Evolutionary conservation across 2,888 invertebrate genomes (phyloP), one percentile per base, ranked within the genome.

Genomic region (Linyphia triangularis): DNA sequence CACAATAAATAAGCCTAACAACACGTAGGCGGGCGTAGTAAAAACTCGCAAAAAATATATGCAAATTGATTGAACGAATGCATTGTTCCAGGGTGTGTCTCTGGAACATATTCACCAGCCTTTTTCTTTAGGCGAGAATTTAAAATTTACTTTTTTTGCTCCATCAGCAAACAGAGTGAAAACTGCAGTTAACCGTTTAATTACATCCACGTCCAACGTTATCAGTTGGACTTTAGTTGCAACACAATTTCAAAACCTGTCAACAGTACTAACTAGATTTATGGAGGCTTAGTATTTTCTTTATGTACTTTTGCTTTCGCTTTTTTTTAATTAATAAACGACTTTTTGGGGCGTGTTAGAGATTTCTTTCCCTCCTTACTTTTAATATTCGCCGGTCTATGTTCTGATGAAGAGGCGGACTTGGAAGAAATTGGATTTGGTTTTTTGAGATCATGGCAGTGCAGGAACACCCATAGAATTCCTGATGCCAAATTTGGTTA

Each of bases 1-100:
- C 10, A n/a, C 67, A 19, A 22, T 67, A 33, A 67, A 30, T 13
- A 22, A 59, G 33, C 33, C 57, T 30, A 33, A 37, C 65, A 30
- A 30, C 1, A 28, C n/a, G 7, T 65, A 30, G 57, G 73, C 19
- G 30, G 59, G 73, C 28, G 73, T 10, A 19, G 10, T 10, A 30
- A 16, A 16, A 33, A 30, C 57, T 73, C 9, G 10, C 9, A 72
- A 40, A 72, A 73, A 57, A 59, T 24, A 73, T 59, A 73, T 73
- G 73, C 33, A 73, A 73, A 73, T 73, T 13, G 40, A 22, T 19
- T 10, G 28, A 43, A 72, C 28, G 19, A 28, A 73, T 57, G 59
- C 73, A 57, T 59, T 73, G 73, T 73, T 59, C 16, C 28, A 28
- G 73, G 73, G 73, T 57, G 73, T 73, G 57, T 59, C 72, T n/a